A percentile compares a stretch with the other conserved stretches of the same genome.
These are phyloP conservation scores for Micromys minutus DNA, from an alignment of 2,113 vertebrate species.

Conservation along the genomic window DNA sequence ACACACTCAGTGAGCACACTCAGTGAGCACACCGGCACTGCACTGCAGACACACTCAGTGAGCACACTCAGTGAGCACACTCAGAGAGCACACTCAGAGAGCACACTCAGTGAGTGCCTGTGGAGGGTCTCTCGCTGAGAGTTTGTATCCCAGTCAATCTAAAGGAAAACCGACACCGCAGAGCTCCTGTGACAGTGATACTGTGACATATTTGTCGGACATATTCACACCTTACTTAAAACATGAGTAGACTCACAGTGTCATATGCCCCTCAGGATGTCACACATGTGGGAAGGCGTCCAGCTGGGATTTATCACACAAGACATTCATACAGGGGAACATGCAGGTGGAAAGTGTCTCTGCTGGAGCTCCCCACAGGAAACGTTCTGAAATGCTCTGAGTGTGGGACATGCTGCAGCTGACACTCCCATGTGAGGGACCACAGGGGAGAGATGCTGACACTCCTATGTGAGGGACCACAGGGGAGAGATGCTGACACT, in stretches of 20 bases:
- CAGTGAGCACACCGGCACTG: constrained; percentile 33
- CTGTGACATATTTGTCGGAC: constrained; percentile 69
- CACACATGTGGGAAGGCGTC: constrained; percentile 74
- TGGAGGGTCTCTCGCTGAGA: constrained; percentile 67
- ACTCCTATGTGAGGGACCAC: too few species aligned
- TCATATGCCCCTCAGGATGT: constrained; percentile 72
- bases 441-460: too few species aligned
- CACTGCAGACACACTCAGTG: constrained; percentile 41
- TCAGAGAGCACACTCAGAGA: constrained; percentile 55
- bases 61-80: too few species aligned
- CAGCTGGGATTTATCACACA: constrained; percentile 73
- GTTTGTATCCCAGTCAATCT: constrained; percentile 65
- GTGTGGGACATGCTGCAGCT: too few species aligned
- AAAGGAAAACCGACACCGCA: constrained; percentile 57
- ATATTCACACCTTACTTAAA: constrained; percentile 60
- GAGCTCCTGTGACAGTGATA: constrained; percentile 70
- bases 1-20: too few species aligned
- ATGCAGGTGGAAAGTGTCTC: constrained; percentile 70
- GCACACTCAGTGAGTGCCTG: constrained; percentile 61
- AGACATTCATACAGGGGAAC: constrained; percentile 69
- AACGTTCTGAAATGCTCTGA: too few species aligned
- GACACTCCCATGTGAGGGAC: too few species aligned
- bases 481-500: too few species aligned
- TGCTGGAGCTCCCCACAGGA: too few species aligned
- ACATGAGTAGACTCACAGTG: constrained; percentile 56